These are phyloP conservation scores for Clarias platycephalus DNA, from an alignment of 2,797 vertebrate genomes.

Conservation along the genomic window DNA sequence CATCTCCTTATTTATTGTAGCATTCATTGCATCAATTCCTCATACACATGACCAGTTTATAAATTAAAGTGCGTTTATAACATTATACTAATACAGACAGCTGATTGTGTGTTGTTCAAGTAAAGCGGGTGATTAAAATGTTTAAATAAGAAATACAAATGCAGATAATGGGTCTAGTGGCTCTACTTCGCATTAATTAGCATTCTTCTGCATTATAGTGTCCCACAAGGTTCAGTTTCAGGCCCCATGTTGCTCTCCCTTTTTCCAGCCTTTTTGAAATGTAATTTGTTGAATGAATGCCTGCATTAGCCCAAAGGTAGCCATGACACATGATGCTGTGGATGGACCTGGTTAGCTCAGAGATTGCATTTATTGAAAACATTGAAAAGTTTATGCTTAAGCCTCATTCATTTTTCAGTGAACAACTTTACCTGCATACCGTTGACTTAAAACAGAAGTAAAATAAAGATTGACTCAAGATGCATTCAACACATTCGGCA, in stretches of 20 bases:
- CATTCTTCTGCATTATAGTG: background rate
- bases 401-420: background rate
- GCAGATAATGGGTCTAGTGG: background rate
- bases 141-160: background rate
- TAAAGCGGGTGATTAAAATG: background rate
- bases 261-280: background rate
- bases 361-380: background rate
- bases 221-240: background rate
- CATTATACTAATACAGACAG: background rate
- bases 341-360: background rate
- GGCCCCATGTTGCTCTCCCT: background rate
- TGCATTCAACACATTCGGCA: no score
- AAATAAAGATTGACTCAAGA: no score
- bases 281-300: background rate
- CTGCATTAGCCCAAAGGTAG: background rate
- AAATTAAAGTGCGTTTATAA: background rate
- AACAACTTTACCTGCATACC: background rate
- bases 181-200: background rate
- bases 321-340: background rate
- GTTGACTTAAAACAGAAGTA: no score
- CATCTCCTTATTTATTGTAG: background rate
- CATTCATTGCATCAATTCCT: background rate
- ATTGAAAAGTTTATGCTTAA: background rate
- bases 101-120: background rate
- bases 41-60: background rate